phyloP scores from a whole-genome alignment of 1,140 invertebrate genomes.

The Zophobas atratus region DNA sequence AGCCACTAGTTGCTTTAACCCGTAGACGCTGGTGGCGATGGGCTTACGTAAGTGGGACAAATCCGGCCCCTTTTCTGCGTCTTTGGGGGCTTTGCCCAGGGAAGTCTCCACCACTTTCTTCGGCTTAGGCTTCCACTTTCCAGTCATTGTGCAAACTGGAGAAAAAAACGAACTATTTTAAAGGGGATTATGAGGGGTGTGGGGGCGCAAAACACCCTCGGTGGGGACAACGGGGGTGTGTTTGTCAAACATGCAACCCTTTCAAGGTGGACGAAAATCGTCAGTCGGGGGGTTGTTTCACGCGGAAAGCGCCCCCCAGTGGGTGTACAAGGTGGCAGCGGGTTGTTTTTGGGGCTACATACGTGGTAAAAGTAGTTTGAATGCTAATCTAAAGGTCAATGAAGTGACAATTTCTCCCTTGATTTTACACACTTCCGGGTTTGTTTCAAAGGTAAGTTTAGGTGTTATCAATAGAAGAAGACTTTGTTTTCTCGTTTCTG shows the following conservation, averaged over 20 bases:
- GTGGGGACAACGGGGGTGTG: neutral
- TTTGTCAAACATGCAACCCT: too few species aligned
- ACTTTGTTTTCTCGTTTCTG: too few species aligned
- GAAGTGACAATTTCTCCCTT: constrained; percentile 55
- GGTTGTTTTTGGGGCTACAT: neutral
- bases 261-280: neutral
- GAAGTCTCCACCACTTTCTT: constrained; percentile 61
- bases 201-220: neutral
- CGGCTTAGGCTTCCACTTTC: constrained; percentile 53
- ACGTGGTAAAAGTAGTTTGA: neutral
- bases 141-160: constrained; percentile 46
- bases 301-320: neutral
- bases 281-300: neutral
- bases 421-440: constrained; percentile 27
- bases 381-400: constrained; percentile 44
- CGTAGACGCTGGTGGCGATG: constrained; percentile 67
- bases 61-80: constrained; percentile 55
- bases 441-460: neutral
- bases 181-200: too few species aligned
- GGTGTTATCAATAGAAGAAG: too few species aligned
- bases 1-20: constrained; percentile 64
- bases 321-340: neutral
- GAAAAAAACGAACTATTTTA: constrained; percentile 2
- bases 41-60: constrained; percentile 65
- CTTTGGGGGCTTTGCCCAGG: constrained; percentile 58